Evolutionary conservation across 1,140 invertebrate species (phyloP).

Genomic region (Fopius arisanus): DNA sequence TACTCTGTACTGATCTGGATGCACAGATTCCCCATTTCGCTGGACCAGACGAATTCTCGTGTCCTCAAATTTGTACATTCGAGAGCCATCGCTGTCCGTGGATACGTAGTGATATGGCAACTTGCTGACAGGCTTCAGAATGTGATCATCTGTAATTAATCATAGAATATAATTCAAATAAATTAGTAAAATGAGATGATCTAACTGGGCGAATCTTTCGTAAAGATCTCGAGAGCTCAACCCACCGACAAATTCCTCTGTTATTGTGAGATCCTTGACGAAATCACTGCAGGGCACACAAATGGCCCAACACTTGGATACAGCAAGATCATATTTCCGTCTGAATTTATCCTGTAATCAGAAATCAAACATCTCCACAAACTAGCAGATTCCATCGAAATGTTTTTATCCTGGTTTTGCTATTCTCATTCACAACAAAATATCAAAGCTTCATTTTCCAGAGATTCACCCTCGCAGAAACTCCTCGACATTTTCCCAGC

Average conservation of each 20-base stretch:
- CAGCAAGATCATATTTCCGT: constrained; percentile 39
- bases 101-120: constrained; percentile 32
- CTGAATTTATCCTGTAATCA: constrained; percentile 43
- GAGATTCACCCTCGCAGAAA: too few species aligned
- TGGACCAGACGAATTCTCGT: constrained; percentile 25
- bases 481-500: too few species aligned
- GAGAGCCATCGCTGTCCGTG: constrained; percentile 19
- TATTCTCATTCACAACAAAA: too few species aligned
- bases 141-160: constrained; percentile 41
- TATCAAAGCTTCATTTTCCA: too few species aligned
- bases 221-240: background rate
- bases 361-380: too few species aligned
- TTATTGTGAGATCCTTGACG: constrained; percentile 36
- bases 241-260: constrained; percentile 43
- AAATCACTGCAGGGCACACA: constrained; percentile 38
- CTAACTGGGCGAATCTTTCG: too few species aligned
- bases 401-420: too few species aligned
- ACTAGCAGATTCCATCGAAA: too few species aligned
- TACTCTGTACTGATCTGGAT: constrained; percentile 26
- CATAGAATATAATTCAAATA: too few species aligned
- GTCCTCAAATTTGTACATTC: constrained; percentile 34
- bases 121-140: constrained; percentile 33
- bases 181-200: too few species aligned
- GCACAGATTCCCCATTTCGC: constrained; percentile 1
- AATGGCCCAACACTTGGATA: constrained; percentile 44